These are phyloP conservation scores for Catocala nupta DNA, from an alignment of 2,888 invertebrate genomes.

Conservation along the genomic window DNA sequence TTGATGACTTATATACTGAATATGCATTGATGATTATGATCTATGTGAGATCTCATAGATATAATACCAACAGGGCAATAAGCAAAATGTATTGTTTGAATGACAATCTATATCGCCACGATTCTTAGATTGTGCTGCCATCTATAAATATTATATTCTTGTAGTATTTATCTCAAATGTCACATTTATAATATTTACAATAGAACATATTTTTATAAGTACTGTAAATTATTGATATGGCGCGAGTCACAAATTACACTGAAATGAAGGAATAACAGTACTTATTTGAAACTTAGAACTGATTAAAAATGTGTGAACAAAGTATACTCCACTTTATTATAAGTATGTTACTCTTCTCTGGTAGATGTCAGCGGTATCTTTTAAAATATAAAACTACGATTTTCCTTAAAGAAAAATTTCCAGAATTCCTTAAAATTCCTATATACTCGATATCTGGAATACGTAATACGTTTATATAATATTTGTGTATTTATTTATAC, in stretches of 20 bases:
- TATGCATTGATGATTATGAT: too few species aligned
- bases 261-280: slow-evolving; percentile 28
- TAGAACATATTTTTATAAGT: not conserved
- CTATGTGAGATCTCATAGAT: slow-evolving; percentile 26
- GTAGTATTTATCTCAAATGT: slow-evolving; percentile 1
- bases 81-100: not conserved
- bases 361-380: slow-evolving; percentile 6
- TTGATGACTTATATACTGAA: slow-evolving; percentile 5
- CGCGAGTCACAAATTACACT: slow-evolving; percentile 4
- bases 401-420: too few species aligned
- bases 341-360: not conserved
- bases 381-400: not conserved
- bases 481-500: slow-evolving; percentile 8
- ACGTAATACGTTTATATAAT: not conserved
- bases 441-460: slow-evolving; percentile 1
- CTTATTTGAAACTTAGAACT: slow-evolving; percentile 25
- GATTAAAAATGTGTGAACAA: slow-evolving; percentile 6
- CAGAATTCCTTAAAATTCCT: not conserved
- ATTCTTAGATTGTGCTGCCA: slow-evolving; percentile 12
- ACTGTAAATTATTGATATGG: not conserved
- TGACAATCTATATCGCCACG: not conserved
- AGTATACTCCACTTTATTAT: not conserved
- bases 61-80: slow-evolving; percentile 3
- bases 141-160: slow-evolving; percentile 5
- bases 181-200: slow-evolving; percentile 1